Conservation (phyloP, 2,797 vertebrate species). For the Cygnus olor region DNA sequence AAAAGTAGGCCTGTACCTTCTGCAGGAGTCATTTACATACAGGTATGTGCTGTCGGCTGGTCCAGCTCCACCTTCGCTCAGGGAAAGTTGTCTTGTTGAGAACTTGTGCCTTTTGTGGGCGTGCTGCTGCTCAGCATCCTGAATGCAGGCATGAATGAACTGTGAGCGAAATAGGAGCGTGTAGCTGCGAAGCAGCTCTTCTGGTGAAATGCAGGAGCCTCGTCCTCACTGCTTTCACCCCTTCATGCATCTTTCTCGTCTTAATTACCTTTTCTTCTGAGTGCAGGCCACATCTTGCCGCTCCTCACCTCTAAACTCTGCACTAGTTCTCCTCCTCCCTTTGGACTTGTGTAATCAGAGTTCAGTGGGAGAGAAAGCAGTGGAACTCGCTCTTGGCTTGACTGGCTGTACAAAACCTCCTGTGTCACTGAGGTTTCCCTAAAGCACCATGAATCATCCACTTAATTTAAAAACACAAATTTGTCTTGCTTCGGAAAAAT, state of each 20-base stretch:
- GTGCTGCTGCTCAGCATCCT: background rate
- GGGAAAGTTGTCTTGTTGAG: background rate
- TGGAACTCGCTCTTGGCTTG: background rate
- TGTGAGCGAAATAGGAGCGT: background rate
- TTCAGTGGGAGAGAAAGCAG: background rate
- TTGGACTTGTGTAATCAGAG: background rate
- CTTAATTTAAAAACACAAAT: background rate
- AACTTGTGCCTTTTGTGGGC: background rate
- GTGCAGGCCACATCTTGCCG: fast-evolving
- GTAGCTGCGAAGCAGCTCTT: background rate
- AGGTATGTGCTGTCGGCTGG: background rate
- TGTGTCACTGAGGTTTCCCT: background rate
- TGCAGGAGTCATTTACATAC: background rate
- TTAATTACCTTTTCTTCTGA: background rate
- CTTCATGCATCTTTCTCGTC: background rate
- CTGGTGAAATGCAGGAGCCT: background rate
- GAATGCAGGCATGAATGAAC: background rate
- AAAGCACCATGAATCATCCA: background rate
- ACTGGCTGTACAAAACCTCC: background rate
- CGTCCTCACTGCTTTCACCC: background rate
- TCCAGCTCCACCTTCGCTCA: background rate
- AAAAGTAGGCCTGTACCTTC: background rate
- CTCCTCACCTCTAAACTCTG: background rate
- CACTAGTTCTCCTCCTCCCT: background rate
- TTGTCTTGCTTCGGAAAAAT: background rate